These are phyloP conservation scores for Leguminivora glycinivorella DNA, from an alignment of 1,140 invertebrate genomes.

Conservation along the genomic window DNA sequence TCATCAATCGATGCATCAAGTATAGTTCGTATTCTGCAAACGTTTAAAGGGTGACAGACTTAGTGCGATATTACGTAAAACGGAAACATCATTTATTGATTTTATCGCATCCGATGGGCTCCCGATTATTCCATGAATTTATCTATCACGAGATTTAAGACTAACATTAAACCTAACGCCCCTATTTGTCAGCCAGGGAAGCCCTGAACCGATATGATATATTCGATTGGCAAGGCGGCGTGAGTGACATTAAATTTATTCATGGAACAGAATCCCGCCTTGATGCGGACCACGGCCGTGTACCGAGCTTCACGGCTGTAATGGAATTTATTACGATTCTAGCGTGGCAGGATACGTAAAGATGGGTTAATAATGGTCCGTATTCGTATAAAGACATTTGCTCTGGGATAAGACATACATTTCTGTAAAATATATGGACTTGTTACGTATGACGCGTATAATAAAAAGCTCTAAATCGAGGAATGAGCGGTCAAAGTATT, in stretches of 20 bases:
- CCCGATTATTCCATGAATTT: neutral
- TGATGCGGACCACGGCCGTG: slow-evolving; percentile 2
- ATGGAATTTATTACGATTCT: slow-evolving; percentile 7
- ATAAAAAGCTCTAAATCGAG: no score
- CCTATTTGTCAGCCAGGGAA: slow-evolving; percentile 10
- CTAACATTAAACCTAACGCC: slow-evolving; percentile 4
- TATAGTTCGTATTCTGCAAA: no score
- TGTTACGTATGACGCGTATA: no score
- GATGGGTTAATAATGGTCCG: neutral
- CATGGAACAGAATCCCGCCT: slow-evolving; percentile 23
- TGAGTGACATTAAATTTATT: slow-evolving; percentile 28
- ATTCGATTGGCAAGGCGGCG: slow-evolving; percentile 13
- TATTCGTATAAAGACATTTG: neutral
- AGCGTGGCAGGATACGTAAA: neutral
- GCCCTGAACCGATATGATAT: slow-evolving; percentile 10
- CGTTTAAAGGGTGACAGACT: neutral
- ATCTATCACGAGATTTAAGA: neutral
- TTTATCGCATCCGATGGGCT: neutral
- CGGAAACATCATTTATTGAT: neutral
- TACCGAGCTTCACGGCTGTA: neutral
- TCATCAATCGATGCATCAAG: no score
- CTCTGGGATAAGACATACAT: no score
- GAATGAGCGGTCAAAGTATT: no score
- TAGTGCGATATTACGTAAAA: neutral
- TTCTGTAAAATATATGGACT: no score